Conservation (phyloP, 2,888 invertebrate species). For the Thera obeliscata region DNA sequence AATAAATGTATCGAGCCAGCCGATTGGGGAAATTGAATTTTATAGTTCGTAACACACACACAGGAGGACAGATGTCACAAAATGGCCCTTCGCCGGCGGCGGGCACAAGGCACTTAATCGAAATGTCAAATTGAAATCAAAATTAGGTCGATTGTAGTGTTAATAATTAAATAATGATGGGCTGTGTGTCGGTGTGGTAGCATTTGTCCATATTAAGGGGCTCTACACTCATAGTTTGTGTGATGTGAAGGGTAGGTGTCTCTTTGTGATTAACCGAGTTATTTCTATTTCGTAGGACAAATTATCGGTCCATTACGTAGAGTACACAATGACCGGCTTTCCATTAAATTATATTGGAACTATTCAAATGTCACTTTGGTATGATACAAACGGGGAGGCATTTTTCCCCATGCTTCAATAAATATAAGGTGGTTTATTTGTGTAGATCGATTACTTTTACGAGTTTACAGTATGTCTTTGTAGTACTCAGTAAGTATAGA, state of each 20-base stretch:
- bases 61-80: slow-evolving; percentile 83
- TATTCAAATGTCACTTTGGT: slow-evolving; percentile 63
- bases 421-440: slow-evolving; percentile 20
- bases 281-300: slow-evolving; percentile 81
- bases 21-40: slow-evolving; percentile 85
- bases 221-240: slow-evolving; percentile 43
- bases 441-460: neutral
- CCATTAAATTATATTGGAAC: slow-evolving; percentile 70
- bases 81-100: slow-evolving; percentile 76
- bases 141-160: slow-evolving; percentile 84
- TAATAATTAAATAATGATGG: slow-evolving; percentile 82
- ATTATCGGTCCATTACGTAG: slow-evolving; percentile 81
- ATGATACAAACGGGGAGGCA: slow-evolving; percentile 50
- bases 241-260: slow-evolving; percentile 68
- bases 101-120: slow-evolving; percentile 75
- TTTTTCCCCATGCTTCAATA: slow-evolving; percentile 29
- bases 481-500: too few species aligned
- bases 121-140: slow-evolving; percentile 84
- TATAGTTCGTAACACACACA: slow-evolving; percentile 83
- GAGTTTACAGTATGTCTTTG: too few species aligned
- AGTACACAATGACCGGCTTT: slow-evolving; percentile 70
- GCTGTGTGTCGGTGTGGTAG: slow-evolving; percentile 56
- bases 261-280: slow-evolving; percentile 81
- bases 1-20: slow-evolving; percentile 82
- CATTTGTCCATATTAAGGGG: slow-evolving; percentile 65